Conservation (phyloP, 2,797 vertebrate species). For the Anguilla marmorata region DNA sequence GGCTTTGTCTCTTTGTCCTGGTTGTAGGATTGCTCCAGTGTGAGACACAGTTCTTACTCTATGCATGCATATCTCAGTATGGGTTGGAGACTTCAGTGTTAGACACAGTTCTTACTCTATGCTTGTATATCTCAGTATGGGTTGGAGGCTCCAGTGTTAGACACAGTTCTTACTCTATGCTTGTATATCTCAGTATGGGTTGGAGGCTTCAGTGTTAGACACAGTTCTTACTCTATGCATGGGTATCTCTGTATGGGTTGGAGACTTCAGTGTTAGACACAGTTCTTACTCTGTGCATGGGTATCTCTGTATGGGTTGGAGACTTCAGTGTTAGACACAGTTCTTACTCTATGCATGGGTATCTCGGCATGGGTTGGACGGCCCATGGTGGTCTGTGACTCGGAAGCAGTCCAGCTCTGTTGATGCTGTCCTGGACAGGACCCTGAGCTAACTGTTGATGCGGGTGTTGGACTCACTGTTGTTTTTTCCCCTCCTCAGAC, state of each 20-base stretch:
- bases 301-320: neutral
- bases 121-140: too few species aligned
- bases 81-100: neutral
- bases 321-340: neutral
- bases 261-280: too few species aligned
- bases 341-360: neutral
- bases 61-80: neutral
- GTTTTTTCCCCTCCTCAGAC: conserved; percentile 65
- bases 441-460: neutral
- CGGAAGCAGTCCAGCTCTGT: neutral
- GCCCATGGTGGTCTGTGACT: too few species aligned
- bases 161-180: too few species aligned
- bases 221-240: too few species aligned
- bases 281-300: neutral
- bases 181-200: too few species aligned
- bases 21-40: neutral
- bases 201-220: too few species aligned
- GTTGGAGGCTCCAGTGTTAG: too few species aligned
- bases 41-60: neutral
- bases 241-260: too few species aligned
- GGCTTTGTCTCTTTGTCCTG: neutral
- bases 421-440: neutral
- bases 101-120: too few species aligned
- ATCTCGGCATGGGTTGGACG: neutral
- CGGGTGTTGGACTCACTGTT: conserved; percentile 12